Evolutionary conservation across 2,113 vertebrate genomes (phyloP).

Genomic region (Cololabis saira): DNA sequence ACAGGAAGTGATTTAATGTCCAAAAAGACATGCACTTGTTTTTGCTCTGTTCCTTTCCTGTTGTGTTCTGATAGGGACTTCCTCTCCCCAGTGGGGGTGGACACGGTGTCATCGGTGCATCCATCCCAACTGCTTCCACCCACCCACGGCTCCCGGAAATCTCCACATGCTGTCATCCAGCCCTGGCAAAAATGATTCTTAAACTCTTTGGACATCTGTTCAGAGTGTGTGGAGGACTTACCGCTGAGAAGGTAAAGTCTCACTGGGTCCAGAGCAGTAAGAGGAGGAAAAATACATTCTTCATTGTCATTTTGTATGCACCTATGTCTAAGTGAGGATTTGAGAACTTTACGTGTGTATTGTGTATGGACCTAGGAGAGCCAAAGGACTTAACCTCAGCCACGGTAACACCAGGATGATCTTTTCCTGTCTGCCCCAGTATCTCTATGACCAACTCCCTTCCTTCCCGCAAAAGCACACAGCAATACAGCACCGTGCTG

Average conservation of each 20-base stretch:
- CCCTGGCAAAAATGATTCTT: not conserved
- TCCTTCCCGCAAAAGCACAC: constrained; percentile 62
- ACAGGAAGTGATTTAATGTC: constrained; percentile 85
- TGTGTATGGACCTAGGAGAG: constrained; percentile 19
- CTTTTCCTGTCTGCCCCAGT: constrained; percentile 74
- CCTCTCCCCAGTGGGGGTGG: constrained; percentile 81
- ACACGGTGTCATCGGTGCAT: constrained; percentile 80
- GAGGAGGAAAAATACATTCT: constrained; percentile 13
- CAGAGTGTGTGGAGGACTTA: not conserved
- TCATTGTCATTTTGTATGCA: too few species aligned
- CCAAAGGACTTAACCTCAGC: constrained; percentile 43
- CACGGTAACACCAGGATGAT: constrained; percentile 72
- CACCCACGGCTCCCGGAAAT: constrained; percentile 63
- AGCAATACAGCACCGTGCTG: constrained; percentile 14
- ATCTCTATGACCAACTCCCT: constrained; percentile 73
- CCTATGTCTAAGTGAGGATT: not conserved
- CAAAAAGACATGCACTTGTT: constrained; percentile 83
- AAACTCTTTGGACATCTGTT: constrained; percentile 16
- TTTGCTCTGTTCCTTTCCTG: constrained; percentile 82
- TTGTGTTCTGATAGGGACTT: constrained; percentile 86
- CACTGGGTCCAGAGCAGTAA: not conserved
- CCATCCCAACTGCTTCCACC: constrained; percentile 51
- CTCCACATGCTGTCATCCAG: constrained; percentile 51
- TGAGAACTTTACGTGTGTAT: constrained; percentile 9
- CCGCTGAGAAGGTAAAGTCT: constrained; percentile 2